Evolutionary conservation across 1,140 invertebrate species (phyloP).

Genomic region (Ctenoplectra terminalis): DNA sequence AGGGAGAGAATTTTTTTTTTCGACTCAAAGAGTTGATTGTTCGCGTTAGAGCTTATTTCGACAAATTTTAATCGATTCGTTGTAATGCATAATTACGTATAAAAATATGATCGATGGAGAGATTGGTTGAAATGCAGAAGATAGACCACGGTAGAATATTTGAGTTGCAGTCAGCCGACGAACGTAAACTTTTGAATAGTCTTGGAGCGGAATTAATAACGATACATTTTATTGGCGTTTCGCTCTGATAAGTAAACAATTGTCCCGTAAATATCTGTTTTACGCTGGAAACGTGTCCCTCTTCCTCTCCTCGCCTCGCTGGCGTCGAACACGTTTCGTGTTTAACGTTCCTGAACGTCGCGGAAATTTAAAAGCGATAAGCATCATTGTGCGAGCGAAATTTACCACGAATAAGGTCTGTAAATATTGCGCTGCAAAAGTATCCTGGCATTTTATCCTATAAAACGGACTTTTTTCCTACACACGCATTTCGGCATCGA

Average conservation of each 20-base stretch:
- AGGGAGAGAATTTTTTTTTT: too few species aligned
- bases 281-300: not conserved
- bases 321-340: not conserved
- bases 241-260: constrained; percentile 44
- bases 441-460: not conserved
- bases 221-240: constrained; percentile 14
- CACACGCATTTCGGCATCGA: not conserved
- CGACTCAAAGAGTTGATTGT: not conserved
- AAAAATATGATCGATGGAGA: too few species aligned
- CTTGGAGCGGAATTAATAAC: constrained; percentile 26
- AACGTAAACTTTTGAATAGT: constrained; percentile 2
- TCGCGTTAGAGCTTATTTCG: not conserved
- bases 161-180: not conserved
- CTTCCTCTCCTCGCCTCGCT: not conserved
- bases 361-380: constrained; percentile 29
- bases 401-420: not conserved
- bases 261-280: constrained; percentile 41
- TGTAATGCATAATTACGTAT: too few species aligned
- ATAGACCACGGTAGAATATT: constrained; percentile 2
- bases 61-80: not conserved
- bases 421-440: not conserved
- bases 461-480: not conserved
- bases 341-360: constrained; percentile 10
- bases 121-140: not conserved
- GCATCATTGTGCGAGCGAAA: not conserved